Evolutionary conservation across 1,140 invertebrate genomes (phyloP), one percentile per base, ranked within the genome.

Genomic region (Drosophila gunungcola): DNA sequence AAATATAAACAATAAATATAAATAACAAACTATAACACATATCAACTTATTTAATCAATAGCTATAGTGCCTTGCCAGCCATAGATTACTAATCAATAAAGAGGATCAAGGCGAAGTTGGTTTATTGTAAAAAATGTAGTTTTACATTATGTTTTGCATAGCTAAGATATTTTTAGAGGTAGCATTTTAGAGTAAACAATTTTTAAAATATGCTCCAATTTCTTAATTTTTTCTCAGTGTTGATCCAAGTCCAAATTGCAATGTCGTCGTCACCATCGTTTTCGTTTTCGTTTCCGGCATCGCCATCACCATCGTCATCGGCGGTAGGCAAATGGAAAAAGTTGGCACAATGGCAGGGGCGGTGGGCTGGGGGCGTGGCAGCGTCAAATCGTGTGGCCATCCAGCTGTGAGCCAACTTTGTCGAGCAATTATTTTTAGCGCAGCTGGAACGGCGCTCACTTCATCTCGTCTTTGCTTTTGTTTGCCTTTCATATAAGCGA

Each of bases 401-500:
- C 69, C 83, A 80, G 77, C 77, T 78, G 78, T 73, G 64, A 63
- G 78, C n/a, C 78, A 86, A 86, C 78, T 86, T 81, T 86, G 82
- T 86, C 62, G 67, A 86, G 82, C 82, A 86, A 86, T 81, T 86
- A 86, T 86, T 86, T 85, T 80, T 80, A 81, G 77, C 73, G 58
- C 65, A 80, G 58, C 60, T 52, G 56, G 55, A 63, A 41, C 29
- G 41, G 41, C 45, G 56, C 67, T 52, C 46, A 29, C 55, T 61
- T 67, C 41, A 32, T 57, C 43, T 41, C 16, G 29, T 58, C 25
- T 21, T 34, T 49, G 38, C 41, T 38, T 12, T 70, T 84, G 83
- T 79, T 82, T 88, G 75, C 58, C 49, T 69, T 88, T 86, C 75
- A 76, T 76, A 88, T 86, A 82, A 86, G 65, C 79, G 67, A 82